Evolutionary conservation across 2,113 vertebrate genomes (phyloP).

Genomic region (Oryzias woworae): DNA sequence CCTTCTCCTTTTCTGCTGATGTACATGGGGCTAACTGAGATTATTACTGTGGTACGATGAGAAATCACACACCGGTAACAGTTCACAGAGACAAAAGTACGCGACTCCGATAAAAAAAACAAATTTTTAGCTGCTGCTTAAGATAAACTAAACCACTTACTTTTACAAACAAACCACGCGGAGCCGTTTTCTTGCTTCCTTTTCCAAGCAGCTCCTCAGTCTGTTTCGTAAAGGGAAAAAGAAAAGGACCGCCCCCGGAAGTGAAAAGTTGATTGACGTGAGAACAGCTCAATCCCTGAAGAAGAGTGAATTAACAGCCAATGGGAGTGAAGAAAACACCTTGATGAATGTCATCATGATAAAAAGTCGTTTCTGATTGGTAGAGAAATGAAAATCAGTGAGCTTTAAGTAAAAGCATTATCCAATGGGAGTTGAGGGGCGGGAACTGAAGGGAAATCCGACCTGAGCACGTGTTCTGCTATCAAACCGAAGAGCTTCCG

Average conservation of each 20-base stretch:
- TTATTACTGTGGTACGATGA: too few relatives aligned
- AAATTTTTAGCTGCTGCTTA: too few relatives aligned
- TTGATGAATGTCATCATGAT: neutral
- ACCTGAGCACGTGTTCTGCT: constrained; percentile 31
- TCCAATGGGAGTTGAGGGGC: constrained; percentile 20
- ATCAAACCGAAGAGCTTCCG: constrained; percentile 3
- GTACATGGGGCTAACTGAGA: too few relatives aligned
- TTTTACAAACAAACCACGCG: too few relatives aligned
- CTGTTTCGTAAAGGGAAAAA: constrained; percentile 54
- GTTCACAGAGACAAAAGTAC: too few relatives aligned
- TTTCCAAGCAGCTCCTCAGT: neutral
- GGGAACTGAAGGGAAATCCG: neutral
- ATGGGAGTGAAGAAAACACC: neutral
- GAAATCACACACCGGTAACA: too few relatives aligned
- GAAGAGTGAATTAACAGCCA: neutral
- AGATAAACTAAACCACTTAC: too few relatives aligned
- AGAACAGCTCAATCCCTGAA: constrained; percentile 26
- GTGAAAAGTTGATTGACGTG: constrained; percentile 9
- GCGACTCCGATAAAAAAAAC: too few relatives aligned
- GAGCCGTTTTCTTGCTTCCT: neutral
- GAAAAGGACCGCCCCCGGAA: constrained; percentile 57
- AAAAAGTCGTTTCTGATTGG: constrained; percentile 4
- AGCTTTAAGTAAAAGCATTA: neutral
- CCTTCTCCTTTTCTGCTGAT: too few relatives aligned
- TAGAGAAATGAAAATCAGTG: neutral